phyloP scores from a whole-genome alignment of 2,888 invertebrate genomes.

The Cactoblastis cactorum region DNA sequence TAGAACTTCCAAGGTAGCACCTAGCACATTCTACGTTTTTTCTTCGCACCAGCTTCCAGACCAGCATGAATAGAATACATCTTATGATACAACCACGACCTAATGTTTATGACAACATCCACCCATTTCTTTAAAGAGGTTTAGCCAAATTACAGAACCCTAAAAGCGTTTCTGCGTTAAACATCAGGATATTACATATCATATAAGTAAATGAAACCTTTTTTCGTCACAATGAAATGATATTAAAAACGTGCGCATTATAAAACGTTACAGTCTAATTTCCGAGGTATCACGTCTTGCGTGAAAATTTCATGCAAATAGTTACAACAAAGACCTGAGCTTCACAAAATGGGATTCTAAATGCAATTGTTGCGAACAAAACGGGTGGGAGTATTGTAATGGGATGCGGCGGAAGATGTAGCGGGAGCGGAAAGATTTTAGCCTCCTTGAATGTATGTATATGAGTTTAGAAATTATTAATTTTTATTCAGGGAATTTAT shows the following conservation, averaged over 20 bases:
- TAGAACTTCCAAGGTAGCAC: too few species aligned
- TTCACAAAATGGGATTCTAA: constrained; percentile 48
- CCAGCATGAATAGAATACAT: too few species aligned
- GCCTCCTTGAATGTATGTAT: too few species aligned
- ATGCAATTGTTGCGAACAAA: constrained; percentile 41
- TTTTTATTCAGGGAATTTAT: too few species aligned
- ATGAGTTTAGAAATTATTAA: too few species aligned
- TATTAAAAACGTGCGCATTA: not conserved
- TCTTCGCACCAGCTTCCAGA: too few species aligned
- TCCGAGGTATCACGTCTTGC: constrained; percentile 24
- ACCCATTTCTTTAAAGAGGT: too few species aligned
- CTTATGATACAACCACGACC: too few species aligned
- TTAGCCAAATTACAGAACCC: too few species aligned
- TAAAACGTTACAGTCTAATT: constrained; percentile 17
- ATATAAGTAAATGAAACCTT: not conserved
- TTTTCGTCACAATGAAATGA: not conserved
- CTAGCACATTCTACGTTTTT: too few species aligned
- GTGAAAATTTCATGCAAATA: constrained; percentile 46
- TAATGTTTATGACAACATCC: too few species aligned
- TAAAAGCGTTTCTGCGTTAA: too few species aligned
- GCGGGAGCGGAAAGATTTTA: not conserved
- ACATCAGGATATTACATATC: not conserved
- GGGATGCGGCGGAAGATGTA: not conserved
- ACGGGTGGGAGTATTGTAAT: not conserved
- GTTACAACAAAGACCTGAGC: constrained; percentile 35